A percentile compares a stretch with the other conserved stretches of the same genome.
phyloP scores from a whole-genome alignment of 2,888 invertebrate genomes.

The Apotomis turbidana region DNA sequence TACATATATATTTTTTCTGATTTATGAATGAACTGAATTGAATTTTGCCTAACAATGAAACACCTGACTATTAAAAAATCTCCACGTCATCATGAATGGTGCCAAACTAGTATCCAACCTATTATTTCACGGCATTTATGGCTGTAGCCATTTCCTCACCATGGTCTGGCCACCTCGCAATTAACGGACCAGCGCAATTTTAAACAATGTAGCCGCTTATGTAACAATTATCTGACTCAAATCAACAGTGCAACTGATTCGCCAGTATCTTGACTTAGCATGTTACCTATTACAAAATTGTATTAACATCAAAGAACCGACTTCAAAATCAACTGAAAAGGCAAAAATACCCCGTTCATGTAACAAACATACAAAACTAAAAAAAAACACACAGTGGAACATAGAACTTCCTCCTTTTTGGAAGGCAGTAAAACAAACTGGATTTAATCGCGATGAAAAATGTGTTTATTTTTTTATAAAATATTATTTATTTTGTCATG shows the following conservation, averaged over 20 bases:
- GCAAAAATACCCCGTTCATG: neutral
- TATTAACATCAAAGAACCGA: neutral
- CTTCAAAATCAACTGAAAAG: neutral
- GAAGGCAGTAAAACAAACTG: no score
- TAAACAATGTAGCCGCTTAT: conserved; percentile 33
- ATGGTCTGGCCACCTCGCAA: conserved; percentile 13
- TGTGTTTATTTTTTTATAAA: no score
- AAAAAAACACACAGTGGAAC: no score
- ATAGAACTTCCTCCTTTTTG: no score
- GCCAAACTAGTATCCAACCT: neutral
- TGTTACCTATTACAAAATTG: neutral
- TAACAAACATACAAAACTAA: no score
- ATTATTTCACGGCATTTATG: neutral
- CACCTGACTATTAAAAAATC: no score
- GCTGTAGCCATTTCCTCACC: conserved; percentile 11
- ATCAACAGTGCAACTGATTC: neutral
- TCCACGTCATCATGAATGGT: neutral
- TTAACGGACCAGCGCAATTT: conserved; percentile 37
- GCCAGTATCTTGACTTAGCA: neutral
- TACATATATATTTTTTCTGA: no score
- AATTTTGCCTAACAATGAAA: no score
- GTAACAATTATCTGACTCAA: conserved; percentile 23
- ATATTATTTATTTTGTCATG: no score
- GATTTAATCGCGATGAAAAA: no score
- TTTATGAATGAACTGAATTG: no score